Evolutionary conservation across 2,113 vertebrate species (phyloP).

Genomic region (Oceanodroma tethys): DNA sequence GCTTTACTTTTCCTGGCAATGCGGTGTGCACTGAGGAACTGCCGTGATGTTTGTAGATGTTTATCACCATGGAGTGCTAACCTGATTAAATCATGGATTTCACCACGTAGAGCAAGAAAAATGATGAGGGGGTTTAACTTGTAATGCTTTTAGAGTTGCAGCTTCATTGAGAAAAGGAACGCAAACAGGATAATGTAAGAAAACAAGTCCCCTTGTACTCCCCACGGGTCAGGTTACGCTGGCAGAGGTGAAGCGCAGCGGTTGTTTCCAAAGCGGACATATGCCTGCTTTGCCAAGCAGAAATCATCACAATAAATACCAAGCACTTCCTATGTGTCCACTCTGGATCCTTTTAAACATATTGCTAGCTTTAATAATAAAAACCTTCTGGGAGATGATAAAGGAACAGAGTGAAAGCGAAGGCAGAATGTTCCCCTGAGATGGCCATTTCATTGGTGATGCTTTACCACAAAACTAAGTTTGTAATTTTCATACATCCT

Average conservation of each 20-base stretch:
- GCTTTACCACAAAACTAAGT: not conserved
- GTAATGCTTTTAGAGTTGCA: not conserved
- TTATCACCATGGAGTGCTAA: not conserved
- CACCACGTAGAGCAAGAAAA: not conserved
- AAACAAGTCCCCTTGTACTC: not conserved
- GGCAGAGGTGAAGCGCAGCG: not conserved
- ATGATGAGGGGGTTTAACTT: not conserved
- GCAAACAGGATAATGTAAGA: not conserved
- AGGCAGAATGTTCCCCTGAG: not conserved
- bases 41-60: not conserved
- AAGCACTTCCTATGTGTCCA: not conserved
- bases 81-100: not conserved
- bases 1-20: not conserved
- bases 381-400: not conserved
- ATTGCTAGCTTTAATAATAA: not conserved
- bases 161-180: not conserved
- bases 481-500: not conserved
- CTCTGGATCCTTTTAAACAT: not conserved
- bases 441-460: not conserved
- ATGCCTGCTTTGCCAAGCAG: not conserved
- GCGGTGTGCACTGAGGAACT: rapidly evolving
- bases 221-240: rapidly evolving
- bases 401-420: not conserved
- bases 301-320: not conserved
- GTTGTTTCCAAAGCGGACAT: not conserved